Base-by-base conservation (phyloP, 2,888 invertebrate genomes). In the Fragum sueziense region DNA sequence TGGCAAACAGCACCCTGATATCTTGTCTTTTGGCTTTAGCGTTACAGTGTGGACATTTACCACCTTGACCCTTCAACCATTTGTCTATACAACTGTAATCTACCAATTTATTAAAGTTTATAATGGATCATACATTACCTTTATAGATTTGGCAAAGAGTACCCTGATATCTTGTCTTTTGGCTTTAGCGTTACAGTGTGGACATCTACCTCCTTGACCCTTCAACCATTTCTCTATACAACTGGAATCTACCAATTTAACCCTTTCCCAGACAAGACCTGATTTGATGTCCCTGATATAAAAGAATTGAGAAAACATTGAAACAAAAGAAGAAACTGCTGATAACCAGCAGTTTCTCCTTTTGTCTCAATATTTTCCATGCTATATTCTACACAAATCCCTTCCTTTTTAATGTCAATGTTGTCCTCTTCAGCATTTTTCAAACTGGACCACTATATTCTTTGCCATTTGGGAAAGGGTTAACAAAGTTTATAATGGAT, bases 21-120 rank as follows among this genome's bases (percentile, higher is more conserved):
- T 97, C 97, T 88, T 94, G 95, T 7, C 94, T 89, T 0, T 93
- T 89, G 0, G 97, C 96, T 90, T 95, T 95, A 51, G 95, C 94
- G 91, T 98, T 98, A 91, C 98, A 98, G 25, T 97, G 97, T 0
- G 98, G 98, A 91, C 98, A 98, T 72, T 94, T 94, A 0, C 94
- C 92, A 68, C 87, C 94, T 54, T 95, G 79, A 93, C 94, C 94
- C 70, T 93, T 94, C 6, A 97, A 92, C 97, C 97, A 97, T 47
- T 95, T 94, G 70, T 95, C 93, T 11, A 97, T 96, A 91, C 98
- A 98, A 71, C 93, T 93, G 82, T 14, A 81, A 85, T 29, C 29
- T n/a, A n/a, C n/a, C n/a, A n/a, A n/a, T n/a, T n/a, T n/a, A n/a
- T n/a, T n/a, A n/a, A n/a, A n/a, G n/a, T n/a, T n/a, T n/a, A n/a